Conservation (phyloP, 37 sponge, comb jelly and placozoan genomes). For the Halichondria panicea region DNA sequence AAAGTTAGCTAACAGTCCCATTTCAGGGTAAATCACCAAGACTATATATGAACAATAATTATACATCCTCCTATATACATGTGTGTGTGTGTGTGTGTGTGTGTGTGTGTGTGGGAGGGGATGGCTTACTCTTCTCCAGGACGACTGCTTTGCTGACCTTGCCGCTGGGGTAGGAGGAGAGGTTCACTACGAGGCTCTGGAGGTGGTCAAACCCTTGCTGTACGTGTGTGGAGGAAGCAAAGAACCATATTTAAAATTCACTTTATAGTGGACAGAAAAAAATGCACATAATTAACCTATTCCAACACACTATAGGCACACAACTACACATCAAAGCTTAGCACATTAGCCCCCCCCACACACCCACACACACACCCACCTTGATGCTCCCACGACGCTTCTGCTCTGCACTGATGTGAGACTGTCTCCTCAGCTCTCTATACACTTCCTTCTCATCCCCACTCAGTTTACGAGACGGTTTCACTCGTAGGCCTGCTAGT, state of each 20-base stretch:
- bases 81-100: too few relatives aligned
- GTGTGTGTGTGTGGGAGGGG: neutral
- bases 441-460: slow-evolving; percentile 68
- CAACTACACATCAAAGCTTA: neutral
- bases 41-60: too few relatives aligned
- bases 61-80: too few relatives aligned
- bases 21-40: too few relatives aligned
- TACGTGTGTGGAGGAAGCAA: neutral
- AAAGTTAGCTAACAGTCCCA: too few relatives aligned
- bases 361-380: slow-evolving; percentile 18
- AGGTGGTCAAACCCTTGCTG: slow-evolving; percentile 82
- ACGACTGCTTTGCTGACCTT: slow-evolving; percentile 85
- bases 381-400: slow-evolving; percentile 87
- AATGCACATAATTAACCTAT: neutral
- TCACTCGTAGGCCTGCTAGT: slow-evolving; percentile 1
- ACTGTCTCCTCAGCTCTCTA: slow-evolving; percentile 78
- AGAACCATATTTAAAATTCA: too few relatives aligned
- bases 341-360: neutral
- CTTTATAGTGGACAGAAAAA: too few relatives aligned
- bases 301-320: neutral
- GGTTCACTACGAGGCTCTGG: slow-evolving; percentile 62
- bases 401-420: slow-evolving; percentile 90
- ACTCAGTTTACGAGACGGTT: slow-evolving; percentile 39
- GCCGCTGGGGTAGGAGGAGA: slow-evolving; percentile 50
- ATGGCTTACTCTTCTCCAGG: slow-evolving; percentile 65